These are phyloP conservation scores for Phocoena phocoena DNA, from an alignment of 2,113 vertebrate genomes.

Conservation along the genomic window DNA sequence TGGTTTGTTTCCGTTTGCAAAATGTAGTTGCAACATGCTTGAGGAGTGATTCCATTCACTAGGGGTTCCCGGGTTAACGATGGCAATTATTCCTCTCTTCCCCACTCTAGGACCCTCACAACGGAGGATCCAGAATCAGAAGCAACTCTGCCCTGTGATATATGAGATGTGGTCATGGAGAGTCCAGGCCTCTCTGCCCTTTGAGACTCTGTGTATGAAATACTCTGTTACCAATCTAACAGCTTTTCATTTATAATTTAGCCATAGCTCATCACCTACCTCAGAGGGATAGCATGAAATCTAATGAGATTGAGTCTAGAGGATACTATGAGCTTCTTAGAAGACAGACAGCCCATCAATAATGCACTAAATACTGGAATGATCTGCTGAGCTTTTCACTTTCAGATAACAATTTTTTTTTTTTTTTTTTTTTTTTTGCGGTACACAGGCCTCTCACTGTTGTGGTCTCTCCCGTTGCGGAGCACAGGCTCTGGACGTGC, in stretches of 20 bases:
- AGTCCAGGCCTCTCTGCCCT: background rate
- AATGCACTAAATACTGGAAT: background rate
- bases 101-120: too few species aligned
- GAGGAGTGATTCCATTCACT: background rate
- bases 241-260: constrained; percentile 55
- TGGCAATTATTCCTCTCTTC: background rate
- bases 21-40: rapidly evolving
- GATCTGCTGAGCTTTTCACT: background rate
- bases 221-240: background rate
- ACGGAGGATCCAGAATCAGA: too few species aligned
- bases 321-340: background rate
- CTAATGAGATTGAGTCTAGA: constrained; percentile 2
- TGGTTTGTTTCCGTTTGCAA: background rate
- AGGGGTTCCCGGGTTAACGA: background rate
- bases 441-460: too few species aligned
- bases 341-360: background rate
- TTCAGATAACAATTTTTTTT: background rate
- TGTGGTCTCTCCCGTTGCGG: too few species aligned
- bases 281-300: constrained; percentile 6
- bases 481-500: too few species aligned
- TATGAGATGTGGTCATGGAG: background rate
- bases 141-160: background rate
- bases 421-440: too few species aligned
- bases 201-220: constrained; percentile 13
- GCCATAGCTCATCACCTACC: constrained; percentile 36